Evolutionary conservation across 2,113 vertebrate genomes (phyloP).

Genomic region (Neopipo cinnamomea): DNA sequence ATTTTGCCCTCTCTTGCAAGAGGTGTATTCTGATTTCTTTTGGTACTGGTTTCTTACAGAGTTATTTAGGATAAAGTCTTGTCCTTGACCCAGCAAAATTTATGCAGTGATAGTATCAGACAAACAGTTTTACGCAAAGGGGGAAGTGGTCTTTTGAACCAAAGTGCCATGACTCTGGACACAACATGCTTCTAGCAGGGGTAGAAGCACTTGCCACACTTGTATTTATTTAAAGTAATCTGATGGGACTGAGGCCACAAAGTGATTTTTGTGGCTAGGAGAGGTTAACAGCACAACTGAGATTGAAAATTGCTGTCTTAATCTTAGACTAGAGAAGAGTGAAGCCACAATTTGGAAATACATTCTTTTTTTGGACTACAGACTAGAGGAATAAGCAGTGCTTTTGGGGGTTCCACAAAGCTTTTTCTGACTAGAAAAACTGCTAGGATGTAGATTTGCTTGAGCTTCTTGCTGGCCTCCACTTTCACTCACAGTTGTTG

Average conservation of each 20-base stretch:
- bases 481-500: background rate
- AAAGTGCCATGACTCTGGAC: background rate
- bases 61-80: background rate
- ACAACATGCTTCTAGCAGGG: background rate
- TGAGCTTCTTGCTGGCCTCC: background rate
- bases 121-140: background rate
- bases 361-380: background rate
- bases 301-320: background rate
- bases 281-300: background rate
- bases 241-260: background rate
- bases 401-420: background rate
- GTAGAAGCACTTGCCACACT: background rate
- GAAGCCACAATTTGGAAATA: background rate
- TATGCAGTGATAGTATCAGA: background rate
- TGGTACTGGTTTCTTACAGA: background rate
- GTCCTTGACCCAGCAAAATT: background rate
- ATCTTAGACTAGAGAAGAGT: background rate
- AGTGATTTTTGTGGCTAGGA: background rate
- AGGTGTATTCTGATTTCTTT: background rate
- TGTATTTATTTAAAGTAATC: background rate
- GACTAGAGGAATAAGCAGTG: background rate
- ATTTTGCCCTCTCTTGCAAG: background rate
- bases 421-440: background rate
- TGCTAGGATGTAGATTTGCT: background rate
- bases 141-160: background rate